phyloP scores from a whole-genome alignment of 2,113 vertebrate genomes.

The Trogon melanurus region DNA sequence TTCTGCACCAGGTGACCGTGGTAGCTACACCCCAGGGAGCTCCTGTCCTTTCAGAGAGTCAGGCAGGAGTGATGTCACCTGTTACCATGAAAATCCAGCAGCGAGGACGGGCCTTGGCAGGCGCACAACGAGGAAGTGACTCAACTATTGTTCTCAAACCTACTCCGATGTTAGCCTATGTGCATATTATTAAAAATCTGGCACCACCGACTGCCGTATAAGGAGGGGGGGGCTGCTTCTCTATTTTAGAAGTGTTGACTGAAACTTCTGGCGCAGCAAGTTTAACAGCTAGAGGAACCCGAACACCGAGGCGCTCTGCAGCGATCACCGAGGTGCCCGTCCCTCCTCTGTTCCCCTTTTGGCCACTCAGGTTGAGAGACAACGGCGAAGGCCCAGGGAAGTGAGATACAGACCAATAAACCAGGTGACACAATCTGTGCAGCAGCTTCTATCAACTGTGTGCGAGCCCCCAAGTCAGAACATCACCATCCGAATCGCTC shows the following conservation, averaged over 20 bases:
- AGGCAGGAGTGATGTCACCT: not conserved
- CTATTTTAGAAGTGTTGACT: not conserved
- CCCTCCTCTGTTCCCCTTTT: not conserved
- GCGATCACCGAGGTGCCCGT: not conserved
- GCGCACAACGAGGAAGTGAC: not conserved
- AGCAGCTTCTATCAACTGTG: too few species aligned
- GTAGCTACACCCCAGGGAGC: not conserved
- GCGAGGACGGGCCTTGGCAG: not conserved
- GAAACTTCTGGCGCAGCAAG: not conserved
- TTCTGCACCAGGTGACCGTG: not conserved
- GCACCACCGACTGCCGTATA: not conserved
- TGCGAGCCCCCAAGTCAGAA: accelerated
- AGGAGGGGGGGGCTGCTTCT: not conserved
- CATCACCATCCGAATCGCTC: not conserved
- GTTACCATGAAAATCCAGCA: not conserved
- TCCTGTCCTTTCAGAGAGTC: not conserved
- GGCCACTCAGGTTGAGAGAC: not conserved
- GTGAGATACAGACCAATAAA: too few species aligned
- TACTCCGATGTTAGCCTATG: not conserved
- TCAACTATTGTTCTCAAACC: not conserved
- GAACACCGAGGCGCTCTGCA: not conserved
- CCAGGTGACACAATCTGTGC: too few species aligned
- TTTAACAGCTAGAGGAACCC: not conserved
- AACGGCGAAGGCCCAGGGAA: not conserved
- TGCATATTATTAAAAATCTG: not conserved